These are phyloP conservation scores for Acronicta psi DNA, from an alignment of 2,888 invertebrate species.

Conservation along the genomic window DNA sequence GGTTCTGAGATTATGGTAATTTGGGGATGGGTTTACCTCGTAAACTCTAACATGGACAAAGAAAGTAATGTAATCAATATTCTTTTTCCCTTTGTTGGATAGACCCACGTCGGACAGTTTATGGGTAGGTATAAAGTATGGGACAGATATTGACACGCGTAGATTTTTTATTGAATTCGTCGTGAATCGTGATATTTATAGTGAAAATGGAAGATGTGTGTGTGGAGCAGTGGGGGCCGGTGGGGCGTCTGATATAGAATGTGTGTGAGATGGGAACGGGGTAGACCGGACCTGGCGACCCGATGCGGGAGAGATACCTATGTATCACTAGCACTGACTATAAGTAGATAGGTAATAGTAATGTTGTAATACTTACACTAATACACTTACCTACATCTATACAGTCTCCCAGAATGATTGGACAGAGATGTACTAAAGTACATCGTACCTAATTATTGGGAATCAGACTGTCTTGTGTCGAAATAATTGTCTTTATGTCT, in stretches of 20 bases:
- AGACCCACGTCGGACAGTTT: not conserved
- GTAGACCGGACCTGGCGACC: not conserved
- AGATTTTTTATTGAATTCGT: constrained; percentile 35
- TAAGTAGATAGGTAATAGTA: too few relatives aligned
- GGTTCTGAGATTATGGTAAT: constrained; percentile 13
- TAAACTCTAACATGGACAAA: constrained; percentile 35
- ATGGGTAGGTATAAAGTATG: constrained; percentile 12
- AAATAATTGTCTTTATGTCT: too few relatives aligned
- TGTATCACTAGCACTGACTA: not conserved
- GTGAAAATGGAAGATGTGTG: constrained; percentile 35
- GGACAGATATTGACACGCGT: constrained; percentile 26
- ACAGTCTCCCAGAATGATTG: too few relatives aligned
- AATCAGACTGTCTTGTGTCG: too few relatives aligned
- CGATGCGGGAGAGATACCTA: constrained; percentile 25
- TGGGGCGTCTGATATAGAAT: constrained; percentile 32
- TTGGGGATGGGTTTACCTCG: constrained; percentile 13
- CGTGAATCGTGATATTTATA: constrained; percentile 37
- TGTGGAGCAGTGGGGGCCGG: constrained; percentile 1
- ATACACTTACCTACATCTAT: too few relatives aligned
- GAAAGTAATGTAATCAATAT: constrained; percentile 39
- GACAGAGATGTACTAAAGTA: too few relatives aligned
- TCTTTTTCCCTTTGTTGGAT: constrained; percentile 8
- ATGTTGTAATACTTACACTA: not conserved
- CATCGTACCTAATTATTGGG: too few relatives aligned
- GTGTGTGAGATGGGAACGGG: constrained; percentile 26